phyloP scores from a whole-genome alignment of 2,113 vertebrate species.

The Spea bombifrons region DNA sequence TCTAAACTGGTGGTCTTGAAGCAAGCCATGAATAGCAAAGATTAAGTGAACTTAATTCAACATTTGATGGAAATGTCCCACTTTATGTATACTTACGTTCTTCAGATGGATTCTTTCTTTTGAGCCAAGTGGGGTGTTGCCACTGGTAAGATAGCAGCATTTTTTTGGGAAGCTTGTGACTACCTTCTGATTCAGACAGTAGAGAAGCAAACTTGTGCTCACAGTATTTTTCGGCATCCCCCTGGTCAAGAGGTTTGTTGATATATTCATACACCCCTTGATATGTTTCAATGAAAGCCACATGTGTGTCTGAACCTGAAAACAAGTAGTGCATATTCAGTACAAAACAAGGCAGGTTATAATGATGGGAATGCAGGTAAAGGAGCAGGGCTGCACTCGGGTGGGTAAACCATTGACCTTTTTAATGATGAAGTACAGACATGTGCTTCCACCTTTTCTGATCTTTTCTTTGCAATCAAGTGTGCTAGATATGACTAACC shows the following conservation, averaged over 20 bases:
- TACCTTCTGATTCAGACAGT: constrained; percentile 44
- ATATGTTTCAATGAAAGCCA: constrained; percentile 56
- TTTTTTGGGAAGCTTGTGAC: constrained; percentile 40
- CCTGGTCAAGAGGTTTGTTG: constrained; percentile 66
- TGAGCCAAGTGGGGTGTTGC: constrained; percentile 67
- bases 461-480: too few relatives aligned
- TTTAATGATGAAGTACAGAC: too few relatives aligned
- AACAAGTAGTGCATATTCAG: background rate
- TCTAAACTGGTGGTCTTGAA: too few relatives aligned
- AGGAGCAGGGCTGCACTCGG: too few relatives aligned
- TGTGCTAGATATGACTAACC: too few relatives aligned
- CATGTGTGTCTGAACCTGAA: constrained; percentile 51
- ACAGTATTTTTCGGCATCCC: constrained; percentile 71
- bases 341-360: too few relatives aligned
- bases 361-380: too few relatives aligned
- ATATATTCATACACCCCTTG: constrained; percentile 66
- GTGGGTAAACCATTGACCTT: too few relatives aligned
- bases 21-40: too few relatives aligned
- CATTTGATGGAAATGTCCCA: too few relatives aligned
- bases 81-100: background rate
- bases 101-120: constrained; percentile 42
- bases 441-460: too few relatives aligned
- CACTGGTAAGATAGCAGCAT: constrained; percentile 57
- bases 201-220: constrained; percentile 71
- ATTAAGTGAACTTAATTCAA: too few relatives aligned